Evolutionary conservation across 2,888 invertebrate genomes (phyloP), one percentile per base, ranked within the genome.

Genomic region (Gymnoscelis rufifasciata): DNA sequence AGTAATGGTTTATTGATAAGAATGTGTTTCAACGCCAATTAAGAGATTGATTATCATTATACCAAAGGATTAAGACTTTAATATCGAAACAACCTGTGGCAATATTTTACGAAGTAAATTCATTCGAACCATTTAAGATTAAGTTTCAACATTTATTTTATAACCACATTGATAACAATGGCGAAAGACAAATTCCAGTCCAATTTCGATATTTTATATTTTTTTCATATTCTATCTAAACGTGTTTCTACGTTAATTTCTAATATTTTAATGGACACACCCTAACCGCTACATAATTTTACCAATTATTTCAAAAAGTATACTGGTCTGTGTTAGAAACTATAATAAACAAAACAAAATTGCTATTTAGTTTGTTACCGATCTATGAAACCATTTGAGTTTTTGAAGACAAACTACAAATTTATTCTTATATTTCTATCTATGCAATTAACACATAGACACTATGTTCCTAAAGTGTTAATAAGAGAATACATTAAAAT

Each of bases 191-290:
- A 26, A 38, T 15, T 37, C 30, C 43, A 47, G 47, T 35, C 45
- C 43, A 40, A 31, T 39, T 39, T 35, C 38, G 45, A 46, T 43
- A 29, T 39, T 54, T 54, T 52, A 52, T 56, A 52, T 43, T 62
- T 57, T 62, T 60, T 62, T 63, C 55, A 59, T 57, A 52, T 30
- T 58, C 58, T 65, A 62, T 63, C 69, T 66, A 70, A 57, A 64
- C 38, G 60, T 64, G 60, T 63, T 35, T 26, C 56, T 62, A 62
- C 53, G 58, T 58, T 58, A 56, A 57, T 51, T 42, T 43, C 64
- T 69, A 73, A 60, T 57, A 58, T 65, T 64, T 60, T 64, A 70
- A 67, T 71, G 74, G 75, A 74, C 75, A 73, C 72, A 66, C 60
- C 57, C 71, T 73, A 68, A 62, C 54, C 29, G 37, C 68, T 71